phyloP scores from a whole-genome alignment of 2,113 vertebrate genomes.

The Coturnix japonica region DNA sequence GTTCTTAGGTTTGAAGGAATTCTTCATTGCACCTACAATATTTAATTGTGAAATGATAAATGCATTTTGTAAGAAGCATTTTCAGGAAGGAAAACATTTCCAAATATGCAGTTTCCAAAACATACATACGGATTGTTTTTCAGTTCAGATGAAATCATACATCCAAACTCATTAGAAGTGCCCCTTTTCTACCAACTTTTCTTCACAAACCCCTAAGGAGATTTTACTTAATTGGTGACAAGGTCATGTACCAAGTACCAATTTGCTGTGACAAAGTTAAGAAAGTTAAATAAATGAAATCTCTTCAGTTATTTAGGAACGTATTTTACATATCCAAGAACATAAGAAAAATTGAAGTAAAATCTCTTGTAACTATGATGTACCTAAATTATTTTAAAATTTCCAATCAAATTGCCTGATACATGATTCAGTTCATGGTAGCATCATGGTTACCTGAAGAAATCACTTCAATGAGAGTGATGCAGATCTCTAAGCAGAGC shows the following conservation, averaged over 20 bases:
- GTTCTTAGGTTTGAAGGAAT: background rate
- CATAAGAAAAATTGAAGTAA: background rate
- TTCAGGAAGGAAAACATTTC: background rate
- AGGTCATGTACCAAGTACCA: background rate
- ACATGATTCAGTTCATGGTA: accelerated
- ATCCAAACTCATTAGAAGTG: background rate
- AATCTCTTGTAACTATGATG: background rate
- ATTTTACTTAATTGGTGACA: background rate
- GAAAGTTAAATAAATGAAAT: background rate
- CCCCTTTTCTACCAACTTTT: background rate
- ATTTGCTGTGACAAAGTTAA: background rate
- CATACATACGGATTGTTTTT: accelerated
- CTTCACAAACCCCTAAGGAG: background rate
- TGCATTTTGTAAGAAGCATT: background rate
- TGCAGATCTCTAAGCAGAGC: background rate
- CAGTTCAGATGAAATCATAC: background rate
- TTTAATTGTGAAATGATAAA: background rate
- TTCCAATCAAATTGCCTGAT: background rate
- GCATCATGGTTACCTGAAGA: background rate
- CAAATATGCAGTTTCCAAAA: background rate
- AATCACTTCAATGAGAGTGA: background rate
- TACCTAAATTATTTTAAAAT: background rate
- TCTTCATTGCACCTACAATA: background rate
- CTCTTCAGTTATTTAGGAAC: background rate
- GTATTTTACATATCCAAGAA: background rate